phyloP scores from a whole-genome alignment of 2,797 vertebrate genomes.

The Gymnothorax reevesii region DNA sequence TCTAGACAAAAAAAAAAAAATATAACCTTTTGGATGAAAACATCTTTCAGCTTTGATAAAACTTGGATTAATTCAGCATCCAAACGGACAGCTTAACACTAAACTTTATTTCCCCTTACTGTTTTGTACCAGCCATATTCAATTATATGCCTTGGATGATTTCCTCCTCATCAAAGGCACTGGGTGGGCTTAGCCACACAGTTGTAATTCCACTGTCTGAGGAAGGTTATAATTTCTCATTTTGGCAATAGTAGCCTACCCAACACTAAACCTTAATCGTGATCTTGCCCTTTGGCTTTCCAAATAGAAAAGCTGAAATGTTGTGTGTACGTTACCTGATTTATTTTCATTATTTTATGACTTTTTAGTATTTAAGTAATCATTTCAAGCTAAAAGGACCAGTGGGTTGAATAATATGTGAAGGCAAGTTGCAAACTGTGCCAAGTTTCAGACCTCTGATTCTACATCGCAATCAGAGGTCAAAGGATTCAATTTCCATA shows the following conservation, averaged over 20 bases:
- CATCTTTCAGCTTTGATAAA: not conserved
- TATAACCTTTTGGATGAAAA: not conserved
- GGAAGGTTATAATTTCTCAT: constrained; percentile 12
- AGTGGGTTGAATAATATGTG: not conserved
- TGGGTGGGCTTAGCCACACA: constrained; percentile 16
- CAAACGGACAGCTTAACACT: not conserved
- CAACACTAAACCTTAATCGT: not conserved
- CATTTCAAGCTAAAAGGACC: not conserved
- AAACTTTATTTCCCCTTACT: constrained; percentile 6
- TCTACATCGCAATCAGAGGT: not conserved
- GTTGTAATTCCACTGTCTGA: constrained; percentile 11
- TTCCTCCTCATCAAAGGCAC: constrained; percentile 24
- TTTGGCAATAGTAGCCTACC: constrained; percentile 14
- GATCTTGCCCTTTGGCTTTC: not conserved
- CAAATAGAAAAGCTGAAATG: not conserved
- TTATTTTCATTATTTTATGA: not conserved
- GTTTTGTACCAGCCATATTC: not conserved
- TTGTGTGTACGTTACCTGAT: not conserved
- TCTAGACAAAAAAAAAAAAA: not conserved
- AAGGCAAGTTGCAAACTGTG: not conserved
- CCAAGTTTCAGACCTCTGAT: not conserved
- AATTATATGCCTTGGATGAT: constrained; percentile 28
- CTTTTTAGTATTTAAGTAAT: not conserved
- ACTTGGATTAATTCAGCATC: not conserved
- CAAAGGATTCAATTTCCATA: not conserved